Percentiles rank a stretch among this genome's conserved stretches.
Evolutionary conservation across 1,140 invertebrate genomes (phyloP).

Genomic region (Andrena cerasifolii): DNA sequence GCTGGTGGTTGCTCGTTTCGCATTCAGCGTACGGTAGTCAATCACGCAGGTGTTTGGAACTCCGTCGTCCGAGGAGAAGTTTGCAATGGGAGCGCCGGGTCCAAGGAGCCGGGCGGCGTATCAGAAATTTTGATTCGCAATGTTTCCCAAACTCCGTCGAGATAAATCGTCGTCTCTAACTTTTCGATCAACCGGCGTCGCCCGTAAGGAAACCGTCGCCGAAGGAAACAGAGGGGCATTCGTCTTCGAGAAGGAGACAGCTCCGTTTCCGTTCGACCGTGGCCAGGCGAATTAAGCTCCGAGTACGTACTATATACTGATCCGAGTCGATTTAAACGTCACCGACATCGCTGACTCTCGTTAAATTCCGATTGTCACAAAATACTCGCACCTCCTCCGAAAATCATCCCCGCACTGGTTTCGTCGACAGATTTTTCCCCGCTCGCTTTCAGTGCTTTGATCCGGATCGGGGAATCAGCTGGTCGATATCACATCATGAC

Average conservation of each 20-base stretch:
- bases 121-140: conserved; percentile 50
- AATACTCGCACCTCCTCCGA: neutral
- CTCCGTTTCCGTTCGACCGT: neutral
- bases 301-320: too few species aligned
- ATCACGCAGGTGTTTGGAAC: neutral
- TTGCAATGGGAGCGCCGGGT: too few species aligned
- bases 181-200: conserved; percentile 32
- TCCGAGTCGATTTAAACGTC: too few species aligned
- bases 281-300: neutral
- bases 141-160: neutral
- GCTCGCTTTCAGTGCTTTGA: conserved; percentile 1
- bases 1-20: neutral
- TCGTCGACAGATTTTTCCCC: neutral
- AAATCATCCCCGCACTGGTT: neutral
- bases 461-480: neutral
- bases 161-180: conserved; percentile 43
- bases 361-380: neutral
- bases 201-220: conserved; percentile 2
- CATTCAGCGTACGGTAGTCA: neutral
- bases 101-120: conserved; percentile 20
- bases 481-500: conserved; percentile 1
- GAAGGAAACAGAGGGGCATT: conserved; percentile 9
- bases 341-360: neutral
- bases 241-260: conserved; percentile 10
- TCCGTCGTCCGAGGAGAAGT: conserved; percentile 5